Evolutionary conservation across 2,888 invertebrate genomes (phyloP).

Genomic region (Glaucopsyche alexis): DNA sequence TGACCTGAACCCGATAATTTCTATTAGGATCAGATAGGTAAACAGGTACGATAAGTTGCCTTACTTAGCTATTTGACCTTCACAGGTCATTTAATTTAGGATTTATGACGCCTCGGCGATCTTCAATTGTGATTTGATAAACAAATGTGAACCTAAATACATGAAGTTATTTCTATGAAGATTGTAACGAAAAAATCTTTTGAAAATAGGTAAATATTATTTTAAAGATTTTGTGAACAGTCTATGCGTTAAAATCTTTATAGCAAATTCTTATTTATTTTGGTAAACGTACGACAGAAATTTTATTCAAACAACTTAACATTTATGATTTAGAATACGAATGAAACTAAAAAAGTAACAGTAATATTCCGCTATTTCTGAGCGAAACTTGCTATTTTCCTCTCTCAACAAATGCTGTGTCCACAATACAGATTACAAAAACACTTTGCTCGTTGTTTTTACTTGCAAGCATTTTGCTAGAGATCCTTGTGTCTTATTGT

Average conservation of each 20-base stretch:
- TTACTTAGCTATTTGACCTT: too few species aligned
- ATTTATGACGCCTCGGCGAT: not conserved
- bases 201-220: not conserved
- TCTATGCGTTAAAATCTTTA: too few species aligned
- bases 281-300: too few species aligned
- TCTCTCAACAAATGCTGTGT: not conserved
- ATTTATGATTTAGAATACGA: not conserved
- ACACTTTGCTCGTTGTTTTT: slow-evolving; percentile 17
- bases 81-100: not conserved
- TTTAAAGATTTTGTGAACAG: too few species aligned
- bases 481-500: not conserved
- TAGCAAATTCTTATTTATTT: too few species aligned
- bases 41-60: not conserved
- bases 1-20: not conserved
- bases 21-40: not conserved
- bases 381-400: not conserved
- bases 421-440: slow-evolving; percentile 16
- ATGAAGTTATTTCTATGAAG: not conserved
- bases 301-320: not conserved
- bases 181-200: not conserved
- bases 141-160: not conserved
- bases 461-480: not conserved
- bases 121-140: not conserved
- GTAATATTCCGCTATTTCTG: not conserved
- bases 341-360: not conserved